These are phyloP conservation scores for Trachymyrmex septentrionalis DNA, from an alignment of 1,140 invertebrate genomes.

Conservation along the genomic window DNA sequence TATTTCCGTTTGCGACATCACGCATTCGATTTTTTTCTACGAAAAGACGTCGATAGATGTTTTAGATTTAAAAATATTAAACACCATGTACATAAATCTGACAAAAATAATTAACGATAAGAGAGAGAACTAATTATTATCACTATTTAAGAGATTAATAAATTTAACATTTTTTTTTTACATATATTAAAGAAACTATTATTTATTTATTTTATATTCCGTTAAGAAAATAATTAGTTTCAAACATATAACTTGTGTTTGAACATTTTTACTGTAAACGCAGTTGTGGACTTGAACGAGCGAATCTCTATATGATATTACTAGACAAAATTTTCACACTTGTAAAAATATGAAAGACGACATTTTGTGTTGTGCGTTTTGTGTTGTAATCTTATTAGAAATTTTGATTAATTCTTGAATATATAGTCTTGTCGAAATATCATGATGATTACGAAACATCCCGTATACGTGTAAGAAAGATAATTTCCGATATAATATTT, in stretches of 20 bases:
- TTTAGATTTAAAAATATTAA: conserved; percentile 14
- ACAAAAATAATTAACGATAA: conserved; percentile 21
- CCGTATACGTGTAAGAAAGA: neutral
- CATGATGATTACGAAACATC: neutral
- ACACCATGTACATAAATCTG: neutral
- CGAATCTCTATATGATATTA: neutral
- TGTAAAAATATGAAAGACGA: neutral
- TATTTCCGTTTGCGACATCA: conserved; percentile 28
- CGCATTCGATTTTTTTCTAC: conserved; percentile 11
- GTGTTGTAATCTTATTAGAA: neutral
- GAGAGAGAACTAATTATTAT: neutral
- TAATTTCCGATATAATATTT: neutral
- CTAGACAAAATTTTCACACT: neutral
- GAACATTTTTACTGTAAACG: neutral
- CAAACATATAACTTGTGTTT: neutral
- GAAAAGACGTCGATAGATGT: neutral
- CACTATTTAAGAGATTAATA: conserved; percentile 8
- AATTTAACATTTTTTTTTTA: neutral
- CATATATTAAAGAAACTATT: neutral
- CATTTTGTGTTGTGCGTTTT: too few species aligned
- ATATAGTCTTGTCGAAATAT: neutral
- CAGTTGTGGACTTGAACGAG: neutral
- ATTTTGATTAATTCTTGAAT: neutral
- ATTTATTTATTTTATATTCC: neutral
- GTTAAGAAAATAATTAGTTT: neutral